Percentiles rank a stretch among this genome's conserved stretches.
Evolutionary conservation across 1,140 invertebrate species (phyloP).

Genomic region (Nebria ingens): DNA sequence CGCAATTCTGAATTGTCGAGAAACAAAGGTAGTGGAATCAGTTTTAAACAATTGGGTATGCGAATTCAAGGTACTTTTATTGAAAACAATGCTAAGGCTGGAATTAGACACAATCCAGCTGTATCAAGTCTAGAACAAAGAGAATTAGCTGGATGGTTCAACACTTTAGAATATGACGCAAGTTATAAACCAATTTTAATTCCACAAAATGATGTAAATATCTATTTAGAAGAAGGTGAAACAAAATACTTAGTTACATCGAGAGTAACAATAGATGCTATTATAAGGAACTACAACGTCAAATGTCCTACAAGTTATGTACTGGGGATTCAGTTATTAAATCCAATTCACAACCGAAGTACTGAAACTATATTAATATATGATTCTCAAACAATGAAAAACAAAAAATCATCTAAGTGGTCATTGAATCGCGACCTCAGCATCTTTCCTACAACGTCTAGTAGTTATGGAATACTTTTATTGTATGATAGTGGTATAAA

Average conservation of each 20-base stretch:
- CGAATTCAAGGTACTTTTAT: slow-evolving; percentile 64
- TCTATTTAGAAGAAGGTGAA: slow-evolving; percentile 56
- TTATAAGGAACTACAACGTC: slow-evolving; percentile 46
- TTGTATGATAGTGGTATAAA: slow-evolving; percentile 70
- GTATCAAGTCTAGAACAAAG: slow-evolving; percentile 74
- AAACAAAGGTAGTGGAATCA: slow-evolving; percentile 81
- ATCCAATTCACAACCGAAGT: slow-evolving; percentile 79
- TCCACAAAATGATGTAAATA: slow-evolving; percentile 45
- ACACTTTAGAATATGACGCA: slow-evolving; percentile 54
- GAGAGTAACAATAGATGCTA: slow-evolving; percentile 45
- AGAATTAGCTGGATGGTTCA: slow-evolving; percentile 88
- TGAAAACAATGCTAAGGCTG: slow-evolving; percentile 76
- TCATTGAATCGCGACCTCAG: slow-evolving; percentile 68
- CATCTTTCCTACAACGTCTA: slow-evolving; percentile 78
- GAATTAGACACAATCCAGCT: slow-evolving; percentile 86
- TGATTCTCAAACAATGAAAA: slow-evolving; percentile 55
- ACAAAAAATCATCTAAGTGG: slow-evolving; percentile 57
- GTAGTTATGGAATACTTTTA: slow-evolving; percentile 69
- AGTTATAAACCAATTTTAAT: slow-evolving; percentile 59
- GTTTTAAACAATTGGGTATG: slow-evolving; percentile 77
- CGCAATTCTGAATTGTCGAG: slow-evolving; percentile 80
- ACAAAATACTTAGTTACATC: slow-evolving; percentile 68
- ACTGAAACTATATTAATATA: slow-evolving; percentile 70
- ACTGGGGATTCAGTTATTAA: slow-evolving; percentile 70
- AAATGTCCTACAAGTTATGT: slow-evolving; percentile 65